Conservation (phyloP, 2,797 vertebrate genomes). For the Benthosema pterotum region DNA sequence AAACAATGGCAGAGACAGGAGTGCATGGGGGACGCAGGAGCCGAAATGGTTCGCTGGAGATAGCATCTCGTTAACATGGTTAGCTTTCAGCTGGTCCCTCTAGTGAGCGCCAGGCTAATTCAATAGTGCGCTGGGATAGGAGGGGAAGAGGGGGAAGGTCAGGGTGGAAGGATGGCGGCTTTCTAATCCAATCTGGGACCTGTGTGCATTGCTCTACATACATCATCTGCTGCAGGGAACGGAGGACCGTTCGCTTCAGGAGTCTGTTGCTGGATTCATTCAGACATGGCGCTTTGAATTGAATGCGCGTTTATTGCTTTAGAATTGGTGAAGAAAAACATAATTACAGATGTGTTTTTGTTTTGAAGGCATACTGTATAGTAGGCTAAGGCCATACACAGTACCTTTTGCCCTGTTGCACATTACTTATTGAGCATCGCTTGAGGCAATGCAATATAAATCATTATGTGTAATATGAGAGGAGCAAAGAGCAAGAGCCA, state of each 20-base stretch:
- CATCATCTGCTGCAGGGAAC: slow-evolving; percentile 56
- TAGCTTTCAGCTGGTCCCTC: slow-evolving; percentile 66
- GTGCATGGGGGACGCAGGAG: slow-evolving; percentile 44
- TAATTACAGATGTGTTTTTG: too few species aligned
- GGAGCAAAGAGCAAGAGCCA: too few species aligned
- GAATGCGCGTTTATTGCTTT: background rate
- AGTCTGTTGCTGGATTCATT: too few species aligned
- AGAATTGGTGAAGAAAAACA: too few species aligned
- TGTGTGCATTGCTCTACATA: slow-evolving; percentile 66
- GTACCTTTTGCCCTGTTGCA: too few species aligned
- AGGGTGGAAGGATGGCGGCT: slow-evolving; percentile 7
- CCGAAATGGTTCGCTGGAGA: slow-evolving; percentile 61
- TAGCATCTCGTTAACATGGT: slow-evolving; percentile 75
- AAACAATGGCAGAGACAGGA: slow-evolving; percentile 47
- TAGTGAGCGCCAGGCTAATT: slow-evolving; percentile 67
- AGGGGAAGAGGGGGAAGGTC: slow-evolving; percentile 53
- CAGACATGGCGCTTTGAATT: slow-evolving; percentile 18
- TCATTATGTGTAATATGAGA: too few species aligned
- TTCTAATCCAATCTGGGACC: slow-evolving; percentile 69
- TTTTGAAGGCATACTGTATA: too few species aligned
- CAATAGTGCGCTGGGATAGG: slow-evolving; percentile 64
- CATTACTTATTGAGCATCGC: too few species aligned
- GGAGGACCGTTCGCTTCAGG: background rate
- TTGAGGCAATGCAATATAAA: too few species aligned
- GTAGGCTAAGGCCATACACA: too few species aligned